These are phyloP conservation scores for Sylvicola fuscatus DNA, from an alignment of 2,888 invertebrate genomes.

Conservation along the genomic window DNA sequence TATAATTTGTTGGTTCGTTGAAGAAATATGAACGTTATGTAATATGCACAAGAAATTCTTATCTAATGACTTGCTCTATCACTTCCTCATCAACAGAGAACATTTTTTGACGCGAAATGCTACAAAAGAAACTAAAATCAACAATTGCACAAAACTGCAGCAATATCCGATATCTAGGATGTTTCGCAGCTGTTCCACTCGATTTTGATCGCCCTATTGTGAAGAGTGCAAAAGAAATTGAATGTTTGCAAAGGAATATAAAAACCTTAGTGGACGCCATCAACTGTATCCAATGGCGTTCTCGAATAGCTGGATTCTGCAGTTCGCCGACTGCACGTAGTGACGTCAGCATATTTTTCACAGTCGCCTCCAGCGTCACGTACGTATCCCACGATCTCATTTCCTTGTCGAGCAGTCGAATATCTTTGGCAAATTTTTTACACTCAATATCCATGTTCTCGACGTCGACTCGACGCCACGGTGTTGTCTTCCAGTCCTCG, in stretches of 20 bases:
- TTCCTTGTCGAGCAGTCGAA: conserved; percentile 80
- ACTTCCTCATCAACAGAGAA: too few species aligned
- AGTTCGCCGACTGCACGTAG: conserved; percentile 85
- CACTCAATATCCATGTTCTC: conserved; percentile 98
- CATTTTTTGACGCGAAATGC: too few species aligned
- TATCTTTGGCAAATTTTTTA: conserved; percentile 92
- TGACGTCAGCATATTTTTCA: conserved; percentile 92
- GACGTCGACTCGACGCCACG: conserved; percentile 92
- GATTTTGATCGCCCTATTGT: too few species aligned
- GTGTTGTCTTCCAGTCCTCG: conserved; percentile 93
- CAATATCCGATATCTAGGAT: too few species aligned
- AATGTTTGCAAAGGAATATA: conserved; percentile 2
- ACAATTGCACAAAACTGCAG: too few species aligned
- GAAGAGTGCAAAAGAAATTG: too few species aligned
- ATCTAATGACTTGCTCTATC: too few species aligned
- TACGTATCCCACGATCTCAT: conserved; percentile 91
- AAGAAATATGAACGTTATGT: too few species aligned
- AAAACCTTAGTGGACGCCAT: conserved; percentile 88
- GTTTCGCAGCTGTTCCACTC: too few species aligned
- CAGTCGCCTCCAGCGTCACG: conserved; percentile 66
- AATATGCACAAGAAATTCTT: too few species aligned
- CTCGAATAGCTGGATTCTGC: conserved; percentile 89
- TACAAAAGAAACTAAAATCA: too few species aligned
- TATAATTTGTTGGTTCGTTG: too few species aligned
- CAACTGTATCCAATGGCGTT: conserved; percentile 91